A percentile compares a stretch with the other conserved stretches of the same genome.
Evolutionary conservation across 2,888 invertebrate genomes (phyloP).

Genomic region (Conops quadrifasciatus): DNA sequence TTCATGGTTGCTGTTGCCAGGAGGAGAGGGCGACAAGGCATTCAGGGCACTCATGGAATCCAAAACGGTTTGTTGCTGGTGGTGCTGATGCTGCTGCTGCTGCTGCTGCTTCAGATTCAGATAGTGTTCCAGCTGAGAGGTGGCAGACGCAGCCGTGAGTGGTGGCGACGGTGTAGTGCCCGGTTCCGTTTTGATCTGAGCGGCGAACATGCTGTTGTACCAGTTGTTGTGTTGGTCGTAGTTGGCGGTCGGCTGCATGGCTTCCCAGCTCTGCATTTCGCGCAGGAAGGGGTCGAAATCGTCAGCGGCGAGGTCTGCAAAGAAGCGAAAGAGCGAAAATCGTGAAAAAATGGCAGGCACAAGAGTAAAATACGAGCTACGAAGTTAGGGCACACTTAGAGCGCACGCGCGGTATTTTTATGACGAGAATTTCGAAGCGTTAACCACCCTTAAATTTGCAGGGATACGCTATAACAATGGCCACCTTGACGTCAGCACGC

Average conservation of each 20-base stretch:
- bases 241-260: slow-evolving; percentile 56
- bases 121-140: slow-evolving; percentile 58
- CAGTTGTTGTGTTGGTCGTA: slow-evolving; percentile 62
- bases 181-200: slow-evolving; percentile 61
- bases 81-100: slow-evolving; percentile 49
- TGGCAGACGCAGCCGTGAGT: slow-evolving; percentile 36
- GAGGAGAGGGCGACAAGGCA: slow-evolving; percentile 54
- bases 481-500: slow-evolving; percentile 17
- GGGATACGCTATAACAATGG: slow-evolving; percentile 18
- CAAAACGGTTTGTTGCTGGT: slow-evolving; percentile 48
- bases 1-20: slow-evolving; percentile 48
- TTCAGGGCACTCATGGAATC: slow-evolving; percentile 54
- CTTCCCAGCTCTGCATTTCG: slow-evolving; percentile 64
- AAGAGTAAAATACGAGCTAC: neutral
- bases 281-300: slow-evolving; percentile 14
- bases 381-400: slow-evolving; percentile 43
- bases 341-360: slow-evolving; percentile 4
- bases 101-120: slow-evolving; percentile 50
- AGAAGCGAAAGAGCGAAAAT: slow-evolving; percentile 5
- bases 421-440: slow-evolving; percentile 31
- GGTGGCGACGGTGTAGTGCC: slow-evolving; percentile 44
- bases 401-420: slow-evolving; percentile 58
- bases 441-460: slow-evolving; percentile 52
- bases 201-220: slow-evolving; percentile 62
- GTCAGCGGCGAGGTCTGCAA: slow-evolving; percentile 18